A percentile compares a stretch with the other conserved stretches of the same genome.
Evolutionary conservation across 2,888 invertebrate species (phyloP).

Genomic region (Zaprionus obscuricornis): DNA sequence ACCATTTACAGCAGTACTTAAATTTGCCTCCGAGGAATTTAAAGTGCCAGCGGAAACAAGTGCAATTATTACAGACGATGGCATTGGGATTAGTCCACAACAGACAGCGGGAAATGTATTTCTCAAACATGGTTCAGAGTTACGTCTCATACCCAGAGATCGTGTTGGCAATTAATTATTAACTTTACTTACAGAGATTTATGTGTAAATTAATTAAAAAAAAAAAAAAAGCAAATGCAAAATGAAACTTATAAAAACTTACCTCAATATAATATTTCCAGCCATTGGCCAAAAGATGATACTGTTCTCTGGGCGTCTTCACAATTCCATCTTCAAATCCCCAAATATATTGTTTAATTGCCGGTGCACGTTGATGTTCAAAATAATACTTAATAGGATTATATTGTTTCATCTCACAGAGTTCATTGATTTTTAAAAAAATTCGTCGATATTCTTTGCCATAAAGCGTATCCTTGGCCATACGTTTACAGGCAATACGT

Average conservation of each 20-base stretch:
- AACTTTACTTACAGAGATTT: conserved; percentile 14
- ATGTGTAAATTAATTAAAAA: conserved; percentile 1
- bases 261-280: conserved; percentile 81
- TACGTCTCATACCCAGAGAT: conserved; percentile 98
- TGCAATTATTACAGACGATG: conserved; percentile 99
- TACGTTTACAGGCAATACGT: conserved; percentile 81
- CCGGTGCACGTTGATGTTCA: conserved; percentile 84
- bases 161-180: conserved; percentile 89
- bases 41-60: conserved; percentile 99
- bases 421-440: conserved; percentile 62
- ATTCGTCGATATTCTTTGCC: conserved; percentile 71
- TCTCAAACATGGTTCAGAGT: conserved; percentile 98
- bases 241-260: no score
- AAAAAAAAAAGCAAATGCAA: conserved; percentile 3
- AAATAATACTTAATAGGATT: conserved; percentile 86
- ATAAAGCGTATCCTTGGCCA: conserved; percentile 84
- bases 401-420: conserved; percentile 55
- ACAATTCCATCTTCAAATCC: conserved; percentile 72
- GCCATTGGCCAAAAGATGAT: conserved; percentile 71
- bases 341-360: conserved; percentile 84
- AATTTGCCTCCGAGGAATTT: conserved; percentile 99
- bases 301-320: conserved; percentile 70
- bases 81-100: conserved; percentile 99
- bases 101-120: conserved; percentile 99
- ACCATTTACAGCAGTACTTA: conserved; percentile 99